Conservation (phyloP, 2,797 vertebrate species). For the Ceyx erithaca region DNA sequence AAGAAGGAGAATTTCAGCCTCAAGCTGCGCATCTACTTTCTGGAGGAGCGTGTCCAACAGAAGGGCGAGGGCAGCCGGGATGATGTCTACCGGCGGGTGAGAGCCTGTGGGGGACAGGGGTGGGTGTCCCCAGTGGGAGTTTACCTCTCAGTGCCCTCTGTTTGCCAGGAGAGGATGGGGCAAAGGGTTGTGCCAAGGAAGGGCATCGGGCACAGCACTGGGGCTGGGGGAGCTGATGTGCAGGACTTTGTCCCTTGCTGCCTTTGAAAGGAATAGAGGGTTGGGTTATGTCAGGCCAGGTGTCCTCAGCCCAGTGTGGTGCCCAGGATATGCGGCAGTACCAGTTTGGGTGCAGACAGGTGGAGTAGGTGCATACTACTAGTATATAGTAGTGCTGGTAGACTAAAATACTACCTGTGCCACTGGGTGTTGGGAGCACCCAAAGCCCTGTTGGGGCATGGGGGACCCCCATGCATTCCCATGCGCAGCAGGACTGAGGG, state of each 20-base stretch:
- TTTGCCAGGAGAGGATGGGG: not conserved
- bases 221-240: not conserved
- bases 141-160: not conserved
- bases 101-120: not conserved
- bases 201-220: accelerated
- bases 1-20: slow-evolving; percentile 99
- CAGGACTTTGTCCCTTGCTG: not conserved
- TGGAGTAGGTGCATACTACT: not conserved
- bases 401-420: not conserved
- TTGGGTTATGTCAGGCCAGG: accelerated
- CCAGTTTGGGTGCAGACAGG: not conserved
- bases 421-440: not conserved
- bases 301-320: not conserved
- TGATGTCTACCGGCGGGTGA: slow-evolving; percentile 90
- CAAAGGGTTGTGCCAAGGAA: accelerated
- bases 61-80: slow-evolving; percentile 89
- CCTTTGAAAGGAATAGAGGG: accelerated
- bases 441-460: not conserved
- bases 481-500: not conserved
- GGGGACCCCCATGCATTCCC: not conserved
- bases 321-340: accelerated
- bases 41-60: slow-evolving; percentile 95
- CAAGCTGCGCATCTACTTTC: slow-evolving; percentile 97
- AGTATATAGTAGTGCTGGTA: not conserved
- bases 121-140: accelerated